Conservation (phyloP, 2,888 invertebrate genomes). For the Phoronis australis region DNA sequence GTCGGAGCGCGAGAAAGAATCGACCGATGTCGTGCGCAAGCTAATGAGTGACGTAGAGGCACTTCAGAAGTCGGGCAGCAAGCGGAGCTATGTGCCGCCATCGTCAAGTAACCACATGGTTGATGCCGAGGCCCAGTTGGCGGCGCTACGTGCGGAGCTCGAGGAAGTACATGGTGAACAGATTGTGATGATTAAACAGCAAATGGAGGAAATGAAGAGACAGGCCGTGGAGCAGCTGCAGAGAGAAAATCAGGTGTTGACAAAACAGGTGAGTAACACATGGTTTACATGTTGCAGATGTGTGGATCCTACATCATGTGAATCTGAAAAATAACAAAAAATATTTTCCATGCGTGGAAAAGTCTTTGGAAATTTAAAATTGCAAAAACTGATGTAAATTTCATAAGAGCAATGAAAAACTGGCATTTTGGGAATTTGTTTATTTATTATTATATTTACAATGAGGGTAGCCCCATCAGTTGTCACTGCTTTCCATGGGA, state of each 20-base stretch:
- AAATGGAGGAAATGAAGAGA: slow-evolving; percentile 9
- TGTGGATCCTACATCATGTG: no score
- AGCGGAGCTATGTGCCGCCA: neutral
- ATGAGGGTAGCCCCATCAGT: no score
- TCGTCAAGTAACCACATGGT: neutral
- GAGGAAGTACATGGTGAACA: slow-evolving; percentile 24
- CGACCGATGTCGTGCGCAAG: slow-evolving; percentile 11
- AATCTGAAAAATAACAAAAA: no score
- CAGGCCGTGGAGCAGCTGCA: slow-evolving; percentile 1
- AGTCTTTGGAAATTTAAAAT: no score
- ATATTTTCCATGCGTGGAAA: no score
- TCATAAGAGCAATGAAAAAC: no score
- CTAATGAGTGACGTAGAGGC: slow-evolving; percentile 17
- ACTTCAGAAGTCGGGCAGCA: slow-evolving; percentile 6
- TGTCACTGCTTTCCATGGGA: no score
- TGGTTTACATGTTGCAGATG: no score
- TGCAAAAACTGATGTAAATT: no score
- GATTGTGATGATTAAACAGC: slow-evolving; percentile 21
- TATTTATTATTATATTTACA: no score
- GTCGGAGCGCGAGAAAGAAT: slow-evolving; percentile 7
- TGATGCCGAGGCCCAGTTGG: neutral
- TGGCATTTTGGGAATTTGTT: no score
- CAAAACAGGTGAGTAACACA: no score
- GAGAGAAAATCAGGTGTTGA: neutral
- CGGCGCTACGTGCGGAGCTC: slow-evolving; percentile 12